Base-by-base conservation (phyloP, 2,797 vertebrate genomes). In the Ctenosaura bakeri region DNA sequence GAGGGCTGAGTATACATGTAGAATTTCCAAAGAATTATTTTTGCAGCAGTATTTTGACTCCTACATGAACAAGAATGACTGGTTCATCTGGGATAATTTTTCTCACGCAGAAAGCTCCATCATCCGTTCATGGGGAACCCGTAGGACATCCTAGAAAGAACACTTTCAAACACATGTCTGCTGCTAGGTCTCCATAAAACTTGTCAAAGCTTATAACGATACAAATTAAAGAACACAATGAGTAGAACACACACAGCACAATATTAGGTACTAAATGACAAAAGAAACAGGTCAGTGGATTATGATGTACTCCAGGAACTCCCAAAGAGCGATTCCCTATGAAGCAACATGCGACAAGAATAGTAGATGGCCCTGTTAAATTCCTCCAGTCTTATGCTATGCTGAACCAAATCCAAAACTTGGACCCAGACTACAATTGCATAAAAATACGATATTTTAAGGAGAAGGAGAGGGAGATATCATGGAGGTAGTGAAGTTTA, bases 11-110 rank as follows among this genome's bases (percentile, higher is more conserved):
- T 46, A 46, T 46, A 46, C 42, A 46, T 46, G 24, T 52, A 29
- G 29, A 1, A 6, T 0, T 85, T 54, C 50, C 89, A 90, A 38
- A 6, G 10, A 46, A 62, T 62, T n/a, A 88, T 9, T 12, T n/a
- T 64, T 50, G 4, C 4, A 78, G 8, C 24, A 20, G 85, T 0
- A 54, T 10, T 32, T 42, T 22, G 14, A 8, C 14, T 54, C 38
- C 94, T 92, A 90, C 0, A 10, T 81, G 56, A 89, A 9, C 62
- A 81, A 32, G 1, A 76, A 22, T 54, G 22, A 82, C 22, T 38
- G 9, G 69, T 42, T 82, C 54, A 71, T 22, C 76, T 89, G 73
- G 6, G 6, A 85, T 38, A 66, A n/a, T 73, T 86, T 59, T 42
- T n/a, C 35, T 56, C 29, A 73, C 29, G 1, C 52, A 64, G 4